These are phyloP conservation scores for Cheilosia urbana DNA, from an alignment of 2,888 invertebrate species.

Conservation along the genomic window DNA sequence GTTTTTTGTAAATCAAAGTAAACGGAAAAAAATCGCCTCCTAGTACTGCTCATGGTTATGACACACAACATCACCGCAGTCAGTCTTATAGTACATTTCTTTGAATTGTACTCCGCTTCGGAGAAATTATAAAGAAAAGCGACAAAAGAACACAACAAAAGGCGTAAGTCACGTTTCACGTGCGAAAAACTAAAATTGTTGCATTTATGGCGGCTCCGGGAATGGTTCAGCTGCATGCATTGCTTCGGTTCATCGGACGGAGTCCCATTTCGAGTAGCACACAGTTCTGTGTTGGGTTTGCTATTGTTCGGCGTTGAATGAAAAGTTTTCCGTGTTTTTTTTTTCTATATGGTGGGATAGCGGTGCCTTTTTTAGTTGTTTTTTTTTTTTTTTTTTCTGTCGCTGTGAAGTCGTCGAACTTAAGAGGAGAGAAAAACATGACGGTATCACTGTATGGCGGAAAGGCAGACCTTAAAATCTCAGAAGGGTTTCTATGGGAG, in stretches of 20 bases:
- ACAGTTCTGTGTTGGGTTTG: conserved; percentile 2
- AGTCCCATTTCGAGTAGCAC: conserved; percentile 54
- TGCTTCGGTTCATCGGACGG: conserved; percentile 66
- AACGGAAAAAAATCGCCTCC: conserved; percentile 2
- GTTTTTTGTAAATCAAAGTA: conserved; percentile 38
- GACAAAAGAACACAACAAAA: conserved; percentile 8
- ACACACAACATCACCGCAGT: conserved; percentile 8
- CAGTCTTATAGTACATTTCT: conserved; percentile 2
- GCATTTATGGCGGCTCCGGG: conserved; percentile 60
- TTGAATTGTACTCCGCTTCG: conserved; percentile 4
- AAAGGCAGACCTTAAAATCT: background rate
- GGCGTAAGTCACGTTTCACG: conserved; percentile 65
- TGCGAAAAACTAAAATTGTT: conserved; percentile 67
- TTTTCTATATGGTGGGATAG: conserved; percentile 28
- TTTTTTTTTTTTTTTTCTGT: conserved; percentile 2
- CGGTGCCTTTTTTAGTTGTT: conserved; percentile 31
- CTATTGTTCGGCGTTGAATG: conserved; percentile 61
- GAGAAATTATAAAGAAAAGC: conserved; percentile 27
- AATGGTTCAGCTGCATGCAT: conserved; percentile 59
- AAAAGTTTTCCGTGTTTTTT: conserved; percentile 30
- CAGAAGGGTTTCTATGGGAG: background rate
- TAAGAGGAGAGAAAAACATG: conserved; percentile 34
- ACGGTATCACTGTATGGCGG: conserved; percentile 21
- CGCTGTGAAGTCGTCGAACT: conserved; percentile 59
- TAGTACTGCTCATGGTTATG: background rate